Base-by-base conservation (phyloP, 2,797 vertebrate species). In the Muraenolepis orangiensis region DNA sequence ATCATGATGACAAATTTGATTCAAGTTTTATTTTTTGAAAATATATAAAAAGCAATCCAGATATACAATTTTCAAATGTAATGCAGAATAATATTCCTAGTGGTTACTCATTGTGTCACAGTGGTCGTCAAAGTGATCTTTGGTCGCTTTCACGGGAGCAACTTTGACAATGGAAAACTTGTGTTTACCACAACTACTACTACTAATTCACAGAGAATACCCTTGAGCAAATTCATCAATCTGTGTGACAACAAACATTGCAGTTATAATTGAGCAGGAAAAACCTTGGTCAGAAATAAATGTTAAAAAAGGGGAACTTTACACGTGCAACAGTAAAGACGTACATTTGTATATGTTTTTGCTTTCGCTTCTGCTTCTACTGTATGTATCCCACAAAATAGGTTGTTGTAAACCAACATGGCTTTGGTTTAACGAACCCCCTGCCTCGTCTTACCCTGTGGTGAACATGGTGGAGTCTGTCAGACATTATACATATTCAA, bases 401-500 rank as follows among this genome's bases (percentile, higher is more conserved):
- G n/a, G n/a, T n/a, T n/a, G n/a, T n/a, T n/a, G n/a, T n/a, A 57
- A 57, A 23, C 20, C 8, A 57, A 20, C n/a, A 0, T 23, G 0
- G 18, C 51, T 8, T 20, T 57, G 2, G n/a, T 57, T 57, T 57
- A n/a, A 23, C 51, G 7, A 57, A 57, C 23, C 51, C 20, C 51
- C 51, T 10, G n/a, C 8, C 10, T 30, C 14, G 66, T 26, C 78
- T 82, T 26, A 85, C 82, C 78, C 23, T 74, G 72, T 84, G 14
- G 75, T 78, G 76, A 82, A 79, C 14, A 74, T 66, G 7, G 80
- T 70, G 36, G 76, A 82, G 23, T 70, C 42, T 4, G 72, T 77
- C 61, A 76, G 7, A n/a, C 51, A 57, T 18, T 57, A 57, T n/a
- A 57, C 51, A 57, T 7, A n/a, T n/a, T n/a, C n/a, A n/a, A n/a